Evolutionary conservation across 2,113 vertebrate genomes (phyloP).

Genomic region (Procavia capensis): DNA sequence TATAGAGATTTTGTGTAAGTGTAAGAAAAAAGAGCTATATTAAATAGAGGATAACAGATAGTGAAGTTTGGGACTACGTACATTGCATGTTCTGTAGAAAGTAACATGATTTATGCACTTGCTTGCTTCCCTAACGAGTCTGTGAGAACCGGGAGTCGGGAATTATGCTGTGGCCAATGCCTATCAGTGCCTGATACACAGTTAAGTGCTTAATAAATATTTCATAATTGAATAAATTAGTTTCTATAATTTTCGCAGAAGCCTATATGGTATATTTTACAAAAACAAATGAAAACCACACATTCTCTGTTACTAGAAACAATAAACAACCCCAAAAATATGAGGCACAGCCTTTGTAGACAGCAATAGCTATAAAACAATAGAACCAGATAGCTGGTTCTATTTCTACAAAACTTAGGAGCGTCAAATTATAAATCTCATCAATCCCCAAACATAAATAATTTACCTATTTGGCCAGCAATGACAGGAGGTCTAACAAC

Average conservation of each 20-base stretch:
- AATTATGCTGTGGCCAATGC: not conserved
- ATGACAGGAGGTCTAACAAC: constrained; percentile 98
- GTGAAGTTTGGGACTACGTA: not conserved
- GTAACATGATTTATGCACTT: not conserved
- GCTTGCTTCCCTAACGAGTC: not conserved
- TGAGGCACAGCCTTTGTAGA: constrained; percentile 12
- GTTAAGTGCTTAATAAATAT: not conserved
- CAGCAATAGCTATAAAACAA: no score
- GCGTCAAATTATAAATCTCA: constrained; percentile 73
- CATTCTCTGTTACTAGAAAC: constrained; percentile 10
- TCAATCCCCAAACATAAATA: constrained; percentile 78
- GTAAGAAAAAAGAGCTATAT: constrained; percentile 7
- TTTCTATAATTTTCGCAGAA: constrained; percentile 39
- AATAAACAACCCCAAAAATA: not conserved
- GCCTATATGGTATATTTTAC: constrained; percentile 1
- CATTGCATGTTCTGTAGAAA: not conserved
- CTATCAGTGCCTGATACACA: not conserved
- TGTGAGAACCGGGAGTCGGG: not conserved
- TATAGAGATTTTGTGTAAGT: not conserved
- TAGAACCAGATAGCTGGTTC: no score
- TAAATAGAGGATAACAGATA: not conserved
- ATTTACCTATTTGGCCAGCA: constrained; percentile 98
- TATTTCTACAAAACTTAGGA: constrained; percentile 76
- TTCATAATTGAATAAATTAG: not conserved
- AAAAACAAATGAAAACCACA: not conserved